Base-by-base conservation (phyloP, 2,113 vertebrate species). In the Panthera uncia region DNA sequence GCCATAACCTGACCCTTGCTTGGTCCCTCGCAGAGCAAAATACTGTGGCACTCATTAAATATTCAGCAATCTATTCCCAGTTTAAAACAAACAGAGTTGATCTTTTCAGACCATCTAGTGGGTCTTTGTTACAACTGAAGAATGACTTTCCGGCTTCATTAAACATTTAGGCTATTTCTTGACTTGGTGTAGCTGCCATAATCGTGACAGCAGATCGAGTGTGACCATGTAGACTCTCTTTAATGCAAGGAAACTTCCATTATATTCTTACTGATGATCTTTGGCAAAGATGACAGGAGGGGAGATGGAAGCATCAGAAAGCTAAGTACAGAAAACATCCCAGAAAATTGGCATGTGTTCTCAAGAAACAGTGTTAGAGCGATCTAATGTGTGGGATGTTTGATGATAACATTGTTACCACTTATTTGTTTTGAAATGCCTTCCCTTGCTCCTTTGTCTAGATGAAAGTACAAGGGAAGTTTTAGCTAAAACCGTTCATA, bases 91-190 rank as follows among this genome's bases (percentile, higher is more conserved):
- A 95, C 93, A 14, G 84, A 91, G 88, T 68, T 86, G 95, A 97
- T 98, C 97, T 97, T 98, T 98, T 93, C 97, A 97, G 89, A 91
- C 50, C 36, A 0, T 98, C 95, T 76, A 74, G 96, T 86, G 91
- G 88, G 78, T 92, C 88, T 96, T 78, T 88, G 41, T 36, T 91
- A 71, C 95, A 97, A 89, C 85, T 57, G 85, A 97, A 97, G 95
- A 96, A 96, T 96, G 95, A 79, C 95, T 97, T 97, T 89, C 88
- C 95, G 86, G 91, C 92, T 84, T 98, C 96, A 96, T 97, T 97
- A 98, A 98, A 98, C 82, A 98, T 98, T 98, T 98, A 98, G 97
- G 81, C 29, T 68, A 25, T 55, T 97, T 82, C 93, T 93, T 95
- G 95, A 92, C 80, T 38, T 36, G 27, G 38, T 78, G 41, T 41